phyloP scores from a whole-genome alignment of 2,888 invertebrate genomes.

The Machimus rusticus region DNA sequence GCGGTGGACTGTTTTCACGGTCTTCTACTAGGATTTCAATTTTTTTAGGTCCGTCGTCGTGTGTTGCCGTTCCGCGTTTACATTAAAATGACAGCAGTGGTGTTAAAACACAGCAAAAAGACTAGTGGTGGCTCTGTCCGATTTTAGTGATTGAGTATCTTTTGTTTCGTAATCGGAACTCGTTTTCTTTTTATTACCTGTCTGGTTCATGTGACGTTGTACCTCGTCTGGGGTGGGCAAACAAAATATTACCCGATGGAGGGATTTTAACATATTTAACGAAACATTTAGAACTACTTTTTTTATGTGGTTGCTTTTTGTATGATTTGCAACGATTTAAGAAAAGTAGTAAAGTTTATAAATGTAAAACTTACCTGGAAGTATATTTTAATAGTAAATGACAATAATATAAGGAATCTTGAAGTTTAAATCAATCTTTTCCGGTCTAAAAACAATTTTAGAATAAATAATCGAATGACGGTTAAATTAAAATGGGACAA shows the following conservation, averaged over 20 bases:
- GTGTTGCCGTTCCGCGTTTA: conserved; percentile 27
- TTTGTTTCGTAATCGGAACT: neutral
- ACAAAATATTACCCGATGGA: neutral
- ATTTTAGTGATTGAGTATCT: neutral
- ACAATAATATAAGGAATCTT: no score
- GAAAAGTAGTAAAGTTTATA: neutral
- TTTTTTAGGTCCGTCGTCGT: neutral
- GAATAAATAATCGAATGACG: no score
- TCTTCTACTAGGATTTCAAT: neutral
- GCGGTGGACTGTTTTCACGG: neutral
- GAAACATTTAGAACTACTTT: neutral
- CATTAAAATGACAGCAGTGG: conserved; percentile 21
- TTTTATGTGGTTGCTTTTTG: no score
- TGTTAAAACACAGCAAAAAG: neutral
- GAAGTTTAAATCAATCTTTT: no score
- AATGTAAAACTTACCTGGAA: neutral
- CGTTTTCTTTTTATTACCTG: neutral
- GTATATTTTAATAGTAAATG: no score
- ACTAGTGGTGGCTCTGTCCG: neutral
- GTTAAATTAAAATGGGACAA: neutral
- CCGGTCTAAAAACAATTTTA: no score
- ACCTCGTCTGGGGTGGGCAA: neutral
- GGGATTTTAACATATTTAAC: neutral
- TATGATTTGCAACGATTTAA: neutral
- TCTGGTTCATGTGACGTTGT: neutral